These are phyloP conservation scores for Pseudorhiza aurosa DNA, from an alignment of 30 jellyfish, hydroid and myxozoan genomes.

Conservation along the genomic window DNA sequence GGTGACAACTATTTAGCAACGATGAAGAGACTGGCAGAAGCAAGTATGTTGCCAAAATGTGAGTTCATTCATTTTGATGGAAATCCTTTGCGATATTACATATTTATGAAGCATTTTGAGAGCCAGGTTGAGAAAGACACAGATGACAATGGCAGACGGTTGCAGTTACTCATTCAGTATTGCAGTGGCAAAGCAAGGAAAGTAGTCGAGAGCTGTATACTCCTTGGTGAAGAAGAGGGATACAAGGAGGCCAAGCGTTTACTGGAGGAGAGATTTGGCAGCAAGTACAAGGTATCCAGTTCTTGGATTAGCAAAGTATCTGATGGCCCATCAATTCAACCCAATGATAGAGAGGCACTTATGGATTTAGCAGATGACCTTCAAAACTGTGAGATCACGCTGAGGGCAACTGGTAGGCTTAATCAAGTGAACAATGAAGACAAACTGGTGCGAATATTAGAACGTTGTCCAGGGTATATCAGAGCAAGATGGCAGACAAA, in stretches of 20 bases:
- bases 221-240: slow-evolving; percentile 23
- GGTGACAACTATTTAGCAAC: slow-evolving; percentile 22
- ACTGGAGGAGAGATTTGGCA: slow-evolving; percentile 57
- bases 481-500: slow-evolving; percentile 56
- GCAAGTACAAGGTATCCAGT: slow-evolving; percentile 50
- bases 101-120: slow-evolving; percentile 30
- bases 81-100: slow-evolving; percentile 35
- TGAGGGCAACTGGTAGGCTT: slow-evolving; percentile 62
- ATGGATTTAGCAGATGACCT: slow-evolving; percentile 61
- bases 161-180: slow-evolving; percentile 34
- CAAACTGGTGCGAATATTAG: slow-evolving; percentile 47
- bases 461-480: slow-evolving; percentile 70
- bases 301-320: slow-evolving; percentile 54
- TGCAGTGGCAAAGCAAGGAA: slow-evolving; percentile 45
- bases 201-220: slow-evolving; percentile 34
- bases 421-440: slow-evolving; percentile 51
- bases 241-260: slow-evolving; percentile 44
- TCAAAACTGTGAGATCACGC: slow-evolving; percentile 49
- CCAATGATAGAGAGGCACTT: slow-evolving; percentile 61
- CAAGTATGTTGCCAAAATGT: slow-evolving; percentile 35
- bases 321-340: slow-evolving; percentile 37
- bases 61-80: slow-evolving; percentile 43
- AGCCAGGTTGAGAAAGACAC: slow-evolving; percentile 51
- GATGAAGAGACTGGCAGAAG: slow-evolving; percentile 52
- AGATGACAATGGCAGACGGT: slow-evolving; percentile 42